Evolutionary conservation across 2,888 invertebrate genomes (phyloP).

Genomic region (Nephrotoma guestfalica): DNA sequence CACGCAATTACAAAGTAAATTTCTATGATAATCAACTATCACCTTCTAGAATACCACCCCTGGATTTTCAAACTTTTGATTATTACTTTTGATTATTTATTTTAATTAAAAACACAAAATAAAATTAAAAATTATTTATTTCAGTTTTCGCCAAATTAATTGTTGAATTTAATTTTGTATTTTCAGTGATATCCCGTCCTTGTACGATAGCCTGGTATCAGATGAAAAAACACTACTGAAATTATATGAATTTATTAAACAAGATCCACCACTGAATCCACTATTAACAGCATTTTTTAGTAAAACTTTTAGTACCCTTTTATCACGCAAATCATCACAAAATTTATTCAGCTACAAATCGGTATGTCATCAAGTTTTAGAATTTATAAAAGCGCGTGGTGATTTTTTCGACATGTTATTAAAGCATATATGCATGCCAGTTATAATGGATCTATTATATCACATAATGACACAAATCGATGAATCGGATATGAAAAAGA

Average conservation of each 20-base stretch:
- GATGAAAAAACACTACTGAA: constrained; percentile 65
- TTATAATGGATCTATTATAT: constrained; percentile 82
- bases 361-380: constrained; percentile 80
- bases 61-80: not conserved
- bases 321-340: constrained; percentile 76
- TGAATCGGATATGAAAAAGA: constrained; percentile 53
- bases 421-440: constrained; percentile 84
- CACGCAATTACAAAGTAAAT: too few species aligned
- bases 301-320: constrained; percentile 82
- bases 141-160: not conserved
- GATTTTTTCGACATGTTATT: constrained; percentile 78
- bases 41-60: too few species aligned
- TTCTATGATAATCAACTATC: too few species aligned
- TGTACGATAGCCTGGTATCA: constrained; percentile 73
- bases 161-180: not conserved
- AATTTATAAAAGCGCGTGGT: constrained; percentile 75
- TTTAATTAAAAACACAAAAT: not conserved
- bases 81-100: too few species aligned
- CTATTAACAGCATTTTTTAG: constrained; percentile 91
- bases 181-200: constrained; percentile 57
- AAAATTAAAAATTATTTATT: not conserved
- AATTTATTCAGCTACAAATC: constrained; percentile 89
- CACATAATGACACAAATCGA: constrained; percentile 75
- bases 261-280: constrained; percentile 79
- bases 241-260: constrained; percentile 78